Evolutionary conservation across 2,888 invertebrate genomes (phyloP), one percentile per base, ranked within the genome.

Genomic region (Mythimna pallens): DNA sequence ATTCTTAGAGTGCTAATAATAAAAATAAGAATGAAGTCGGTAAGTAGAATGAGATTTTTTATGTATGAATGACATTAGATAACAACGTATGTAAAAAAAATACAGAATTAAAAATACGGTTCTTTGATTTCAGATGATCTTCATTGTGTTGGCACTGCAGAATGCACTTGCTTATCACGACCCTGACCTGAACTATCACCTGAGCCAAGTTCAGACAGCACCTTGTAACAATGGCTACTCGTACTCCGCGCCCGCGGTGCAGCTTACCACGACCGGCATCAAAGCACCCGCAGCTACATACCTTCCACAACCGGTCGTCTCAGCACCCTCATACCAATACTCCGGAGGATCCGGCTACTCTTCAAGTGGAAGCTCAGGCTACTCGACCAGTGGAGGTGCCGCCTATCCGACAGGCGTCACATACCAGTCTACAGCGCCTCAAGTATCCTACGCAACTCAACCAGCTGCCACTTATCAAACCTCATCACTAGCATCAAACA

Each of bases 171-270:
- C 93, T 70, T 96, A 95, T 85, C 96, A 96, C 78, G 96, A 96
- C 89, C 96, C 96, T 59, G 96, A 96, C 88, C 90, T 96, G 25
- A 95, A 96, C 87, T 96, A 96, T 84, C 96, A 96, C 83, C 83
- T 96, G 66, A 94, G 89, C 78, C 94, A 95, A 91, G 86, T 94
- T 77, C 95, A 96, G 84, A 93, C 91, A 76, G 84, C 89, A 25
- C 89, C 93, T 78, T 94, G 94, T 57, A 89, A 93, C 68, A 91
- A 93, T 34, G 97, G 97, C 5, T 97, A 97, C 87, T 92, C 96
- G 3, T 97, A 97, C 89, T 93, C 96, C 54, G 93, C 95, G 6
- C 97, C 97, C 5, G 89, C 96, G 34, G 92, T 97, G 3, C 97
- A 97, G 86, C 92, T 97, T 50, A 94, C 96, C 5, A 90, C 93